Evolutionary conservation across 2,797 vertebrate genomes (phyloP).

Genomic region (Phrynocephalus guinanensis): DNA sequence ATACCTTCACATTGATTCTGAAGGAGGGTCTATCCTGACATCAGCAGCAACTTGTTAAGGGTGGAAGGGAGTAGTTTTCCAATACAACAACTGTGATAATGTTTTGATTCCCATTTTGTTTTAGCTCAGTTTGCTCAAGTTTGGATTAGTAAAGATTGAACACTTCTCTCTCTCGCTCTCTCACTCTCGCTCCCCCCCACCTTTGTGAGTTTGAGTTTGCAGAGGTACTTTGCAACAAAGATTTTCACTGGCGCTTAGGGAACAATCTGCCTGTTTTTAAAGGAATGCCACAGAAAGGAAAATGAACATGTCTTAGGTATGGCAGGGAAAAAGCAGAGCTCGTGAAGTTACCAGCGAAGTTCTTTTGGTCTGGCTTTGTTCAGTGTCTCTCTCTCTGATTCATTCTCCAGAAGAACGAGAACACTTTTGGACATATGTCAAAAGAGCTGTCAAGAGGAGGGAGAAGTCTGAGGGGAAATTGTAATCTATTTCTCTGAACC

Average conservation of each 20-base stretch:
- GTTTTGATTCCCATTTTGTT: no score
- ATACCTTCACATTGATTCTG: no score
- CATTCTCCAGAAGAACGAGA: not conserved
- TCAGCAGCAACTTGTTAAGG: no score
- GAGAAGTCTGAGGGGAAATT: not conserved
- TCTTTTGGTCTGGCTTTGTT: rapidly evolving
- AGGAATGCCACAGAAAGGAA: not conserved
- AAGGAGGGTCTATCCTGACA: no score
- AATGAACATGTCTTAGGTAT: not conserved
- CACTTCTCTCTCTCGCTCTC: not conserved
- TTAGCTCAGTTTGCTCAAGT: not conserved
- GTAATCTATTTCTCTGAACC: not conserved
- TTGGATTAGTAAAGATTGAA: not conserved
- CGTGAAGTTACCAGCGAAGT: not conserved
- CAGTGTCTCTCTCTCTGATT: no score
- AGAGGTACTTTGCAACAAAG: not conserved
- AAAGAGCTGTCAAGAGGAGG: not conserved
- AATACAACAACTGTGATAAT: no score
- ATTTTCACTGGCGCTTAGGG: not conserved
- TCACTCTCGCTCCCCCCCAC: no score
- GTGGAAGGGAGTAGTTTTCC: not conserved
- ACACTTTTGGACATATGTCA: not conserved
- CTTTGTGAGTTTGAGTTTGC: not conserved
- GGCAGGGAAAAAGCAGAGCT: no score
- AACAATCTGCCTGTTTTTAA: slow-evolving; percentile 2